Evolutionary conservation across 2,797 vertebrate species (phyloP).

Genomic region (Sebastes ruberrimus): DNA sequence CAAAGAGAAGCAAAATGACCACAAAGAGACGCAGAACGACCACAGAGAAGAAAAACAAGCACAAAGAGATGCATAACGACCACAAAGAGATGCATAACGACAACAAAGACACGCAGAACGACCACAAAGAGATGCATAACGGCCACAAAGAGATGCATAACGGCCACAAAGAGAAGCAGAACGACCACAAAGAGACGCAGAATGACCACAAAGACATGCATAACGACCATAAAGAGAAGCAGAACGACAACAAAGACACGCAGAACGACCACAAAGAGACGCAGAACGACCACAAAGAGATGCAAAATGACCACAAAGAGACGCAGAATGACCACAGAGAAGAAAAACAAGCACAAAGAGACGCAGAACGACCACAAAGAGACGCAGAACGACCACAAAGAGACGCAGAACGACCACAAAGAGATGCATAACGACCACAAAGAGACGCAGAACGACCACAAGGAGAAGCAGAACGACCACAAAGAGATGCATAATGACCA

Average conservation of each 20-base stretch:
- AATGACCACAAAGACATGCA: no score
- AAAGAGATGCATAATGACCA: fast-evolving
- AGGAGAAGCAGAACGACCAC: fast-evolving
- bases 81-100: no score
- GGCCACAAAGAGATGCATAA: fast-evolving
- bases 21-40: no score
- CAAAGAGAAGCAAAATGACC: no score
- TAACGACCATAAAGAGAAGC: no score
- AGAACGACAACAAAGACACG: fast-evolving
- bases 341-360: no score
- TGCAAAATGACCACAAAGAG: fast-evolving
- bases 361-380: fast-evolving
- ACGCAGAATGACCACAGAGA: fast-evolving
- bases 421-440: fast-evolving
- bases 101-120: no score
- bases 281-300: no score
- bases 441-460: fast-evolving
- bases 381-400: fast-evolving
- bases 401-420: fast-evolving
- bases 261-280: fast-evolving
- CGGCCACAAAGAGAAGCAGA: fast-evolving
- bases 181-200: no score
- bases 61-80: no score
- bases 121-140: fast-evolving
- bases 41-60: no score